phyloP scores from a whole-genome alignment of 2,888 invertebrate species.

The Eueremaeus valkanovi region DNA sequence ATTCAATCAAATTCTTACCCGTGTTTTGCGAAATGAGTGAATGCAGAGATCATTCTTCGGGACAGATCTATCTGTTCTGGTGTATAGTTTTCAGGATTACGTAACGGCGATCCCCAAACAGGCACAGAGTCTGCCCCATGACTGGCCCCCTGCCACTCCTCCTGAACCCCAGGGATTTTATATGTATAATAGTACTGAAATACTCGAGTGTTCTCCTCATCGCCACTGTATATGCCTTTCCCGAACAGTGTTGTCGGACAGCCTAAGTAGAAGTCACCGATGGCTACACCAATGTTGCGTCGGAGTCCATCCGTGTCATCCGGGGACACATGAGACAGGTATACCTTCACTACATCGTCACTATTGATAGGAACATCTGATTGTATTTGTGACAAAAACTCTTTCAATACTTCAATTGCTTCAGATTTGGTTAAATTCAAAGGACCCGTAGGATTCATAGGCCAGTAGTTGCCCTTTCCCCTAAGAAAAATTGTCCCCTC shows the following conservation, averaged over 20 bases:
- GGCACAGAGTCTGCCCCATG: not conserved
- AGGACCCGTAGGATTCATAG: not conserved
- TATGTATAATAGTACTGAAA: not conserved
- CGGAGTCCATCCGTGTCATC: not conserved
- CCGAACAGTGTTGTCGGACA: conserved; percentile 4
- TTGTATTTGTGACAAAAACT: not conserved
- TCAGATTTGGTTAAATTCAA: not conserved
- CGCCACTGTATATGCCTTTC: not conserved
- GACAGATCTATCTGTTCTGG: not conserved
- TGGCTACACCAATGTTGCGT: not conserved
- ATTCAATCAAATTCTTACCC: not conserved
- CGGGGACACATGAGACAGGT: not conserved
- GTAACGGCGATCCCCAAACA: conserved; percentile 18
- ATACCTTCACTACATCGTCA: not conserved
- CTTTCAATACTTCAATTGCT: not conserved
- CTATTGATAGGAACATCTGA: not conserved
- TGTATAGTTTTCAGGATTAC: not conserved
- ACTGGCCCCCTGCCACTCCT: not conserved
- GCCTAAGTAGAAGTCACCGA: not conserved
- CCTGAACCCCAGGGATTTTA: not conserved
- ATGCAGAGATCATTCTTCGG: conserved; percentile 7
- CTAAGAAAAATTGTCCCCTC: not conserved
- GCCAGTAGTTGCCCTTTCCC: no score
- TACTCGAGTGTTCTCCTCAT: not conserved
- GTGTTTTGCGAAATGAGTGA: conserved; percentile 17